phyloP scores from a whole-genome alignment of 2,797 vertebrate species.

The Sternotherus odoratus region DNA sequence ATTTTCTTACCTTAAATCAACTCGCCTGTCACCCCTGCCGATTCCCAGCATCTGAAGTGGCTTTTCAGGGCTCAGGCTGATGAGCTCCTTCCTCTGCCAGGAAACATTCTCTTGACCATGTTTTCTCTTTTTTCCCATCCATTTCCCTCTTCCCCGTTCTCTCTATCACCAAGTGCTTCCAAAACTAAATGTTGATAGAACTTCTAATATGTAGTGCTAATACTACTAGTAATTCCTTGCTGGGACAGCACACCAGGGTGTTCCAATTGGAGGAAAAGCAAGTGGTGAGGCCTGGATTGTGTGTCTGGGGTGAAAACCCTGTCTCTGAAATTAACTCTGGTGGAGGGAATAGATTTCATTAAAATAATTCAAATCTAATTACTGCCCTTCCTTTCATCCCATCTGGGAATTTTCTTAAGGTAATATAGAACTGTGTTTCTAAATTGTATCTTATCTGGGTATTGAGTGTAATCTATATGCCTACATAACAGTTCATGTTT shows the following conservation, averaged over 20 bases:
- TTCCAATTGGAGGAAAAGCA: neutral
- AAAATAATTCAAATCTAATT: neutral
- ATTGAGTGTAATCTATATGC: too few species aligned
- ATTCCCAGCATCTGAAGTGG: neutral
- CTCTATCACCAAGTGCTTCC: neutral
- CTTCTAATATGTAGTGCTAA: neutral
- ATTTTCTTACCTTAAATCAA: neutral
- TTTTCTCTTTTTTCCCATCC: neutral
- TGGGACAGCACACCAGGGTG: neutral
- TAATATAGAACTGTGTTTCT: neutral
- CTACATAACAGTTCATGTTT: too few species aligned
- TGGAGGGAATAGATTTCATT: neutral
- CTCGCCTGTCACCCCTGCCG: neutral
- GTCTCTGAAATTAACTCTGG: neutral
- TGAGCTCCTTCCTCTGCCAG: neutral
- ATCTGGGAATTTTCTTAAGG: neutral
- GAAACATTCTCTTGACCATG: neutral
- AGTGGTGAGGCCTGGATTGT: neutral
- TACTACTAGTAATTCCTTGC: neutral
- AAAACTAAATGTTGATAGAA: neutral
- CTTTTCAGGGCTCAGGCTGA: neutral
- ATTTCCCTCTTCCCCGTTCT: neutral
- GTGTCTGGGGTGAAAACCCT: neutral
- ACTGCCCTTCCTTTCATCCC: neutral
- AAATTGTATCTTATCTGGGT: neutral